phyloP scores from a whole-genome alignment of 2,888 invertebrate species.

The Chloroclysta siterata region DNA sequence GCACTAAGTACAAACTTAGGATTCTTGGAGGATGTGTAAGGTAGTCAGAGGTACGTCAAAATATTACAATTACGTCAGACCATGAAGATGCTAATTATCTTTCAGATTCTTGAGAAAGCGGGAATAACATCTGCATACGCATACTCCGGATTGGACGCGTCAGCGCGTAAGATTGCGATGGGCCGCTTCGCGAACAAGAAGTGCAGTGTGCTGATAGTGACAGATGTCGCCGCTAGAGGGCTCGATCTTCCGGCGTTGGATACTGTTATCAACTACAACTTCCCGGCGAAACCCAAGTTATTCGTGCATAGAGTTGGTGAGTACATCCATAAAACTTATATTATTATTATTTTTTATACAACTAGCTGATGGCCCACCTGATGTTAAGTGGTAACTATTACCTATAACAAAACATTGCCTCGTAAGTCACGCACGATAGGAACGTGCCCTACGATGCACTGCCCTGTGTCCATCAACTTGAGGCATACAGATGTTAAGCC shows the following conservation, averaged over 20 bases:
- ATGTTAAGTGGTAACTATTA: too few relatives aligned
- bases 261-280: slow-evolving; percentile 98
- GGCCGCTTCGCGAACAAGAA: slow-evolving; percentile 94
- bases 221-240: slow-evolving; percentile 99
- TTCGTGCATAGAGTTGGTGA: slow-evolving; percentile 99
- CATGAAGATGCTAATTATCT: slow-evolving; percentile 34
- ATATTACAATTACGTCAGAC: too few relatives aligned
- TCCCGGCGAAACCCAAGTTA: slow-evolving; percentile 98
- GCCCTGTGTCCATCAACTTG: too few relatives aligned
- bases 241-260: slow-evolving; percentile 98
- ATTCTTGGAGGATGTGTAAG: too few relatives aligned
- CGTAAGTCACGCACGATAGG: too few relatives aligned
- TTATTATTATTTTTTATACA: too few relatives aligned
- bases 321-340: slow-evolving; percentile 47
- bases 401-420: too few relatives aligned
- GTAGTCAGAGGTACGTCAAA: too few relatives aligned
- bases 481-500: too few relatives aligned
- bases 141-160: slow-evolving; percentile 97
- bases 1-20: too few relatives aligned
- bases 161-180: slow-evolving; percentile 97
- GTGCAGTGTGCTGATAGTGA: slow-evolving; percentile 95
- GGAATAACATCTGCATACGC: slow-evolving; percentile 95
- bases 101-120: slow-evolving; percentile 88
- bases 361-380: too few relatives aligned
- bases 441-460: too few relatives aligned